Percentiles rank a stretch among this genome's conserved stretches.
phyloP scores from a whole-genome alignment of 2,888 invertebrate species.

The Itoplectis maculator region DNA sequence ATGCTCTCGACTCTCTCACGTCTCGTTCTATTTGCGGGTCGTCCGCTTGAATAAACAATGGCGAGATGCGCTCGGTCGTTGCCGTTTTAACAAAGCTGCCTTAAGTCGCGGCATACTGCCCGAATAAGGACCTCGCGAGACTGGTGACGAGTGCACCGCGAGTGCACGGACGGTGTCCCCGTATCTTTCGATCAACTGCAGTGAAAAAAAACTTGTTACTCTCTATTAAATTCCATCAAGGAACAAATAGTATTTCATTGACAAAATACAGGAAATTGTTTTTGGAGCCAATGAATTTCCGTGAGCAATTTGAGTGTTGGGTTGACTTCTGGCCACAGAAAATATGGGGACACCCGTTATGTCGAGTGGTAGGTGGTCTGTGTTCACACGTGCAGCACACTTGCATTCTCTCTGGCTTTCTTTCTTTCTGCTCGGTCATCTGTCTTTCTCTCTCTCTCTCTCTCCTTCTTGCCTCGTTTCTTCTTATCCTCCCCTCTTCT shows the following conservation, averaged over 20 bases:
- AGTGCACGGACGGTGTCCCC: conserved; percentile 54
- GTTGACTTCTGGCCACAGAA: neutral
- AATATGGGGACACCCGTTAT: conserved; percentile 67
- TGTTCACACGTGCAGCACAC: conserved; percentile 71
- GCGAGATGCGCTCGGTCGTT: conserved; percentile 58
- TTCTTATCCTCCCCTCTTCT: conserved; percentile 11
- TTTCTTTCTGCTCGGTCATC: conserved; percentile 36
- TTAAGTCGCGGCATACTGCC: conserved; percentile 61
- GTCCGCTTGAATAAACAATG: conserved; percentile 42
- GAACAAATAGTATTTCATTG: neutral
- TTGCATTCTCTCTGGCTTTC: conserved; percentile 62
- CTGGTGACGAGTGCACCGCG: conserved; percentile 56
- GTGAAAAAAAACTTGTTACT: neutral
- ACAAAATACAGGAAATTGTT: neutral
- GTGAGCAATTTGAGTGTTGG: neutral
- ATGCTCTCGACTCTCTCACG: neutral
- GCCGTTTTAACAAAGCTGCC: conserved; percentile 65
- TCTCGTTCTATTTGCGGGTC: neutral
- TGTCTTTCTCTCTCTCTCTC: conserved; percentile 21
- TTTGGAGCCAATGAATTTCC: neutral
- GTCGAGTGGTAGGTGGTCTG: conserved; percentile 66
- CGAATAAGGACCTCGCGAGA: conserved; percentile 68
- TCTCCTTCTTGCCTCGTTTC: conserved; percentile 45
- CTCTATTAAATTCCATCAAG: neutral
- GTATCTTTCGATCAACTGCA: neutral